Evolutionary conservation across 2,797 vertebrate species (phyloP).

Genomic region (Propithecus perrieri): DNA sequence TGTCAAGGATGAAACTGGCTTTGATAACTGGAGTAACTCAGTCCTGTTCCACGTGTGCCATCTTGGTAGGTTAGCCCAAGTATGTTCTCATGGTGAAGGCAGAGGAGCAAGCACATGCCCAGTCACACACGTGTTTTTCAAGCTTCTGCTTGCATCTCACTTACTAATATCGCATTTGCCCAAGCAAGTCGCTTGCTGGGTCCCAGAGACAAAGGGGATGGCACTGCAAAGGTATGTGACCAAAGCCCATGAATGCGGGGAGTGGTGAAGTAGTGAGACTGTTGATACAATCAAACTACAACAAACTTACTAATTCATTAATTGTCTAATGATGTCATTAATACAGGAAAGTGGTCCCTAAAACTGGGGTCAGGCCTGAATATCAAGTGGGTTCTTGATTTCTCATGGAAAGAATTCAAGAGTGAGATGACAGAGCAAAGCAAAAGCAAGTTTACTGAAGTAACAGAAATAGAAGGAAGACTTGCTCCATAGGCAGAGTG

Average conservation of each 20-base stretch:
- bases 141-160: not conserved
- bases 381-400: not conserved
- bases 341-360: not conserved
- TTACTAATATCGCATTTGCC: not conserved
- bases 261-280: not conserved
- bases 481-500: not conserved
- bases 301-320: not conserved
- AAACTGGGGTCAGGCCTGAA: not conserved
- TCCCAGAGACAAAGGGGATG: not conserved
- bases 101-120: not conserved
- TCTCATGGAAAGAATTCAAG: not conserved
- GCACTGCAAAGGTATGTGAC: not conserved
- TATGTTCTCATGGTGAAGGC: not conserved
- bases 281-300: not conserved
- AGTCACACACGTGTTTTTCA: not conserved
- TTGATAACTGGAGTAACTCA: not conserved
- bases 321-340: not conserved
- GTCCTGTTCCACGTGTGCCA: not conserved
- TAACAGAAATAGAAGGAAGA: not conserved
- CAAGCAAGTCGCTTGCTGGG: not conserved
- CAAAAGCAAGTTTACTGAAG: not conserved
- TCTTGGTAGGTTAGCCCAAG: not conserved
- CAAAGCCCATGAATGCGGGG: not conserved
- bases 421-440: not conserved
- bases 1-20: not conserved